Percentiles rank a stretch among this genome's conserved stretches.
These are phyloP conservation scores for Saimiri boliviensis DNA, from an alignment of 2,113 vertebrate species.

Conservation along the genomic window DNA sequence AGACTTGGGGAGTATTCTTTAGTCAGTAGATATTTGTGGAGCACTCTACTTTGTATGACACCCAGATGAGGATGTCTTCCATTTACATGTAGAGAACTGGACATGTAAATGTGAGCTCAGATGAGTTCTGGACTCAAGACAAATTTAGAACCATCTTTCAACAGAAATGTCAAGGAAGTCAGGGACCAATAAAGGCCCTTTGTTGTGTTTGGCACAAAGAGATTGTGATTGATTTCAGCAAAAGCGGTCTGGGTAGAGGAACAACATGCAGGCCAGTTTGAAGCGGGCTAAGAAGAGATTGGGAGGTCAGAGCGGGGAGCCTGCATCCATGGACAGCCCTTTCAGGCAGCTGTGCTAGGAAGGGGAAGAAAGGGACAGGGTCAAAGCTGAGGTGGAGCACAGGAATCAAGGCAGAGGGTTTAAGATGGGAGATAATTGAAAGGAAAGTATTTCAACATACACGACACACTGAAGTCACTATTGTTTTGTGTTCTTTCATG, in stretches of 20 bases:
- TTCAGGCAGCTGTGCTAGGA: neutral
- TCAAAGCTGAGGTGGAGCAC: neutral
- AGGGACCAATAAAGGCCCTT: neutral
- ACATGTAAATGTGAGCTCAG: neutral
- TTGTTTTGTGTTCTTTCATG: neutral
- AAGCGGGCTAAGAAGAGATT: neutral
- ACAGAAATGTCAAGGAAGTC: neutral
- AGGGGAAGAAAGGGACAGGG: neutral
- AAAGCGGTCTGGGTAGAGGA: neutral
- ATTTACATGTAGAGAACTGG: neutral
- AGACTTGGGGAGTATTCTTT: neutral
- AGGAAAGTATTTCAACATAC: neutral
- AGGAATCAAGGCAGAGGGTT: neutral
- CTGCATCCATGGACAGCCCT: neutral
- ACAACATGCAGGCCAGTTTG: neutral
- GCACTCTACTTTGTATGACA: neutral
- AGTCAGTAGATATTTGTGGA: neutral
- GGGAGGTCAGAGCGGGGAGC: neutral
- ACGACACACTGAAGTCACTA: neutral
- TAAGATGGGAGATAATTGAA: neutral
- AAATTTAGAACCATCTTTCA: neutral
- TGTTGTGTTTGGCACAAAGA: conserved; percentile 5
- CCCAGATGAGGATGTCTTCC: neutral
- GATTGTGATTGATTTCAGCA: neutral
- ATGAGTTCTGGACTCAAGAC: neutral